These are phyloP conservation scores for Camelus dromedarius DNA, from an alignment of 2,113 vertebrate species.

Conservation along the genomic window DNA sequence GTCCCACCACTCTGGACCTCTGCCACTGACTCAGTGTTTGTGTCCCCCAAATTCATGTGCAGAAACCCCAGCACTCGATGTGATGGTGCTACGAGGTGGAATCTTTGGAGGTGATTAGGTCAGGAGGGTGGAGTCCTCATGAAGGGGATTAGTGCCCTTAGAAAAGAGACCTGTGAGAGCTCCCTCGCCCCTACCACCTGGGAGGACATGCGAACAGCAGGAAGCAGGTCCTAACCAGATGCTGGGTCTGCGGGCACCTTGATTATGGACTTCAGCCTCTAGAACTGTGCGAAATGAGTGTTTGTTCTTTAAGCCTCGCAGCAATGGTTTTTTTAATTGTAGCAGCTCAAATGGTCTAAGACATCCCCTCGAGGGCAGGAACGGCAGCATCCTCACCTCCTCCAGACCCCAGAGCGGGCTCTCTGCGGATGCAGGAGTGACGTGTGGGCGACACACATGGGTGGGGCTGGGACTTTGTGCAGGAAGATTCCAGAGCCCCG, in stretches of 20 bases:
- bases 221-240: too few species aligned
- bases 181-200: too few species aligned
- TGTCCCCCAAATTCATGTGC: accelerated
- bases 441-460: not conserved
- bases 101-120: not conserved
- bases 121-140: accelerated
- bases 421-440: not conserved
- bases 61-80: accelerated
- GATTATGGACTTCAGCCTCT: not conserved
- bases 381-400: not conserved
- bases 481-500: not conserved
- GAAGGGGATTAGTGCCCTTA: too few species aligned
- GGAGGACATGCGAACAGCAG: not conserved
- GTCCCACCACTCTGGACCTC: accelerated
- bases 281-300: accelerated
- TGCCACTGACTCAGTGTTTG: not conserved
- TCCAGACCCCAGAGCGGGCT: not conserved
- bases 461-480: not conserved
- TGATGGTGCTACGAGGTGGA: not conserved
- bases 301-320: accelerated
- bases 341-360: not conserved
- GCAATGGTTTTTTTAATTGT: not conserved
- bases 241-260: not conserved
- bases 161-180: not conserved
- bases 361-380: not conserved